Conservation (phyloP, 2,888 invertebrate species). For the Phyto melanocephala region DNA sequence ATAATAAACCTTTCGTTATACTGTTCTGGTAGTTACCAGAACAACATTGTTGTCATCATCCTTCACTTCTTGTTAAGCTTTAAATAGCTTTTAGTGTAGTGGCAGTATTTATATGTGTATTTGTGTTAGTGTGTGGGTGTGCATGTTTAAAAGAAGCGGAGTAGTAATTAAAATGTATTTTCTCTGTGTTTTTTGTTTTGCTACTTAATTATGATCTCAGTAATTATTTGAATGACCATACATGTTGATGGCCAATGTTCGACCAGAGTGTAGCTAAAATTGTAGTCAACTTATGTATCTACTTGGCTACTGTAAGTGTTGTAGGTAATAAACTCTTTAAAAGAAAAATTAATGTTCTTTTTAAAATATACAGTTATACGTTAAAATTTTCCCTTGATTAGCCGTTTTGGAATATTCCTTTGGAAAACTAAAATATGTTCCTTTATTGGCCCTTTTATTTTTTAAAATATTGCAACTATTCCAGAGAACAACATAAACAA, state of each 20-base stretch:
- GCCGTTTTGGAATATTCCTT: neutral
- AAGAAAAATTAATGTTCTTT: neutral
- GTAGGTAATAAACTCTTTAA: neutral
- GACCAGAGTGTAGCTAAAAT: constrained; percentile 45
- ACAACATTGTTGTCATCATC: constrained; percentile 9
- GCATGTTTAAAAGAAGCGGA: neutral
- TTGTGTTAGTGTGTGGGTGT: neutral
- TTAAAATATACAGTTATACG: no score
- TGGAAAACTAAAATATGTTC: no score
- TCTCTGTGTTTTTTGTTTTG: neutral
- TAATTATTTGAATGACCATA: constrained; percentile 38
- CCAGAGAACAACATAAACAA: no score
- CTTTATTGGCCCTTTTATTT: no score
- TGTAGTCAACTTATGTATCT: constrained; percentile 13
- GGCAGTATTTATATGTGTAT: neutral
- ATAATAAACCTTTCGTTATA: constrained; percentile 43
- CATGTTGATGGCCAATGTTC: neutral
- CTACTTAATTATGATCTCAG: constrained; percentile 50
- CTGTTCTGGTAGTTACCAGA: neutral
- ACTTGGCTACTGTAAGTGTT: neutral
- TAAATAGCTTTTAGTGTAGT: constrained; percentile 30
- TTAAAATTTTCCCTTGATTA: neutral
- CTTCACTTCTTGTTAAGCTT: constrained; percentile 1
- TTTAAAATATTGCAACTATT: no score
- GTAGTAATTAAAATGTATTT: constrained; percentile 5